These are phyloP conservation scores for Xiphophorus maculatus DNA, from an alignment of 2,113 vertebrate genomes.

Conservation along the genomic window DNA sequence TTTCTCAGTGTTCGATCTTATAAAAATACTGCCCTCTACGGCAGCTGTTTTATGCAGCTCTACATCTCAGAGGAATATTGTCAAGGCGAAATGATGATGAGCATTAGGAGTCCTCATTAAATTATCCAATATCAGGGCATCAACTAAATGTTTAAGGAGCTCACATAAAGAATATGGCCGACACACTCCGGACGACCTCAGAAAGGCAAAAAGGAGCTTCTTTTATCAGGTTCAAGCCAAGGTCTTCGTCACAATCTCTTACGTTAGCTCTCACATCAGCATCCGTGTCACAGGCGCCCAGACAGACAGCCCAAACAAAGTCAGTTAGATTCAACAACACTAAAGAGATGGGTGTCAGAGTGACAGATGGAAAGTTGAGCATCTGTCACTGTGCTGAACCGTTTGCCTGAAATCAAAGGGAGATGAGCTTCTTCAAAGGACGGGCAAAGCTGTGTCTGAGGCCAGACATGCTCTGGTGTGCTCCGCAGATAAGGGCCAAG, in stretches of 20 bases:
- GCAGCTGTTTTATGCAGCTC: conserved; percentile 49
- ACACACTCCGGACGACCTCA: conserved; percentile 21
- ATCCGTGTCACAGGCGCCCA: conserved; percentile 51
- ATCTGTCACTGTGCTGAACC: conserved; percentile 64
- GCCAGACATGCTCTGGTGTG: conserved; percentile 67
- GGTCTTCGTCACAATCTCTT: conserved; percentile 33
- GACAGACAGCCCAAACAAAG: conserved; percentile 63
- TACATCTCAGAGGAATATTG: conserved; percentile 53
- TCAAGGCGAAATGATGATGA: conserved; percentile 64
- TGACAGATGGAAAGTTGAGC: conserved; percentile 70
- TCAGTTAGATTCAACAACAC: conserved; percentile 59
- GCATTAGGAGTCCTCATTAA: conserved; percentile 55
- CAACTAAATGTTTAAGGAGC: conserved; percentile 43
- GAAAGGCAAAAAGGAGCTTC: conserved; percentile 10
- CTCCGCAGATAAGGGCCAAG: conserved; percentile 55
- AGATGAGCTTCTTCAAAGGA: conserved; percentile 73
- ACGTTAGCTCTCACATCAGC: conserved; percentile 55
- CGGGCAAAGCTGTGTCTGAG: conserved; percentile 57
- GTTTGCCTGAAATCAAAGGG: conserved; percentile 72
- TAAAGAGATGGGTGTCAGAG: conserved; percentile 66
- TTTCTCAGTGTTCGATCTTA: conserved; percentile 46
- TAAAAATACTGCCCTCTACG: conserved; percentile 45
- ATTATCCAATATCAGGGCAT: conserved; percentile 45
- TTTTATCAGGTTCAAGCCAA: conserved; percentile 39
- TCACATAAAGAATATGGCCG: conserved; percentile 33